Conservation (phyloP, 2,797 vertebrate genomes). For the Sebastes baramenuke region DNA sequence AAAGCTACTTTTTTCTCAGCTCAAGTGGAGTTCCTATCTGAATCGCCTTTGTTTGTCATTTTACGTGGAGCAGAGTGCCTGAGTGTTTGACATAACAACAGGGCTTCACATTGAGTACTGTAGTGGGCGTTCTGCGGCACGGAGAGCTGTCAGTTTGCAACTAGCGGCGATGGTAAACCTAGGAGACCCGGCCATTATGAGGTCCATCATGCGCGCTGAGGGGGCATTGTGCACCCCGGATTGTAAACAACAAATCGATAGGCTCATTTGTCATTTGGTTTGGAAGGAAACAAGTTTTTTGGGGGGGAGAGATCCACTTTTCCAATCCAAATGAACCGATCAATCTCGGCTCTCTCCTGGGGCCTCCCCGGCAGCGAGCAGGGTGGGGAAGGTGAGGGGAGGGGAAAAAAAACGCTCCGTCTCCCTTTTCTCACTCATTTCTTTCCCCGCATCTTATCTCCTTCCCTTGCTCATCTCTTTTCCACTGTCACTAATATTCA, state of each 20-base stretch:
- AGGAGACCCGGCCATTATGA: slow-evolving; percentile 72
- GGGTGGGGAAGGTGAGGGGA: slow-evolving; percentile 32
- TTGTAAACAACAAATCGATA: slow-evolving; percentile 84
- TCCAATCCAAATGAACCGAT: slow-evolving; percentile 83
- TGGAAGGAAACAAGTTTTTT: slow-evolving; percentile 81
- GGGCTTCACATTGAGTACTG: slow-evolving; percentile 3
- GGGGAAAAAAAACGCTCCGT: slow-evolving; percentile 3
- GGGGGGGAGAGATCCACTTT: slow-evolving; percentile 78
- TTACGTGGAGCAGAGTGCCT: background rate
- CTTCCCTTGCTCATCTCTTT: slow-evolving; percentile 50
- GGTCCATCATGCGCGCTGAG: slow-evolving; percentile 73
- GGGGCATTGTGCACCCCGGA: slow-evolving; percentile 59
- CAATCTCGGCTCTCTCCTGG: slow-evolving; percentile 76
- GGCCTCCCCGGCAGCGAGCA: slow-evolving; percentile 45
- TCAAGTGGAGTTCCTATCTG: background rate
- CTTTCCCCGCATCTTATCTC: slow-evolving; percentile 49
- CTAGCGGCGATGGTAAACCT: slow-evolving; percentile 36
- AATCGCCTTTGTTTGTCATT: slow-evolving; percentile 13
- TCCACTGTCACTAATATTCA: slow-evolving; percentile 50
- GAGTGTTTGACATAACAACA: slow-evolving; percentile 26
- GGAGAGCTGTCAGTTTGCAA: slow-evolving; percentile 49
- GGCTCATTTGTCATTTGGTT: slow-evolving; percentile 83
- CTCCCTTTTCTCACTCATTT: slow-evolving; percentile 55
- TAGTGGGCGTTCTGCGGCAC: background rate
- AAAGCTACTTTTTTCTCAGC: background rate